Base-by-base conservation (phyloP, 2,888 invertebrate genomes). In the Macrosoma leucophasiata region DNA sequence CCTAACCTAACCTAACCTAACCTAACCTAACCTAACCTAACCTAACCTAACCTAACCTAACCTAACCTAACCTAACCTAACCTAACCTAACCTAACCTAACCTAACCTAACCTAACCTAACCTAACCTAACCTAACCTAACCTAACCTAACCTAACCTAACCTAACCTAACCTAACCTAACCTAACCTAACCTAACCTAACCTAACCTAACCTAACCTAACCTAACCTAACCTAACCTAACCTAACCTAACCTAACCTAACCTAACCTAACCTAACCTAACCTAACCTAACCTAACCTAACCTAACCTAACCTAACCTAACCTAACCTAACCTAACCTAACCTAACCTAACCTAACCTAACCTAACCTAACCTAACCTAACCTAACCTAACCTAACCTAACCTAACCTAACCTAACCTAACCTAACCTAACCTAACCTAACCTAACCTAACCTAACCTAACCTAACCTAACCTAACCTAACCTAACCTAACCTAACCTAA, bases 371-470 rank as follows among this genome's bases (percentile, higher is more conserved):
- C 34, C 34, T 39, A 35, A 31, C 34, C 39, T 32, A 35, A 31
- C 34, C 39, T 35, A 35, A 35, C 39, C 39, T 35, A 35, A 35
- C 39, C 39, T 35, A 35, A 35, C 39, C 41, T 37, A 37, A 37
- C 41, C 41, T 37, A 37, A 37, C 41, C 41, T 34, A 34, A 37
- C 37, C 41, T 37, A 37, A 34, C 41, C 37, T 37, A 37, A 37
- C 41, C 41, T 41, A 37, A 37, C 41, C 41, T 37, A 36, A 36
- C 40, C 40, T 36, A 36, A 36, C 40, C 40, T 40, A 36, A 36
- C 40, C 40, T 40, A 34, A 34, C 37, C 37, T 37, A 34, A 34
- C 37, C 34, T 33, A 33, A 33, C 29, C 34, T 34, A 29, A 30
- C 36, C 34, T 33, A 31, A 31, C 41, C 31, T 41, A 29, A 33